Evolutionary conservation across 2,113 vertebrate genomes (phyloP), one percentile per base, ranked within the genome.

Genomic region (Colistium nudipinnis): DNA sequence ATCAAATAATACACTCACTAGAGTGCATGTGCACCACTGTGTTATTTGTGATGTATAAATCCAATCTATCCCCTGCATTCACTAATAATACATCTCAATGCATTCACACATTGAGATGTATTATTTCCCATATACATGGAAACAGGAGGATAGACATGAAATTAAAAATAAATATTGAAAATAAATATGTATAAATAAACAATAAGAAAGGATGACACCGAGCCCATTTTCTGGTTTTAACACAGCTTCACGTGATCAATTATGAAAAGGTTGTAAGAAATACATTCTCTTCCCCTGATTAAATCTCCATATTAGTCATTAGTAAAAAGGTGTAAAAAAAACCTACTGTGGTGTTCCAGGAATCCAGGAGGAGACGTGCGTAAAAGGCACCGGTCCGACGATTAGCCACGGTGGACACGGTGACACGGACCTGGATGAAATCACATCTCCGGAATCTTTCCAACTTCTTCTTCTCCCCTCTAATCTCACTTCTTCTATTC

Each of bases 401-500:
- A 59, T 38, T 59, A 31, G 45, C 65, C 57, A 53, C 56, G 48
- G 55, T 59, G 63, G 76, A 63, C 39, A 19, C 38, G 33, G 57
- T 63, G 51, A 45, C 13, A 28, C 20, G 25, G 12, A 24, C 48
- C 22, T 35, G 55, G 65, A 59, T 55, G 27, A 70, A 67, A 55
- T 70, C 28, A n/a, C n/a, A n/a, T n/a, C n/a, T n/a, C n/a, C n/a
- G n/a, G n/a, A n/a, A n/a, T n/a, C n/a, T n/a, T n/a, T n/a, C n/a
- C n/a, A n/a, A n/a, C n/a, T n/a, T n/a, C n/a, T n/a, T n/a, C n/a
- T n/a, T n/a, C n/a, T n/a, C 10, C 12, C 19, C 56, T 48, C 25
- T 65, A 60, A 62, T 39, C 73, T 65, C 55, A 82, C 76, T 85
- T 86, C 5, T 83, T 70, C 70, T 31, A 4, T 60, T 67, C 67